These are phyloP conservation scores for Manduca sexta DNA, from an alignment of 1,140 invertebrate genomes.

Conservation along the genomic window DNA sequence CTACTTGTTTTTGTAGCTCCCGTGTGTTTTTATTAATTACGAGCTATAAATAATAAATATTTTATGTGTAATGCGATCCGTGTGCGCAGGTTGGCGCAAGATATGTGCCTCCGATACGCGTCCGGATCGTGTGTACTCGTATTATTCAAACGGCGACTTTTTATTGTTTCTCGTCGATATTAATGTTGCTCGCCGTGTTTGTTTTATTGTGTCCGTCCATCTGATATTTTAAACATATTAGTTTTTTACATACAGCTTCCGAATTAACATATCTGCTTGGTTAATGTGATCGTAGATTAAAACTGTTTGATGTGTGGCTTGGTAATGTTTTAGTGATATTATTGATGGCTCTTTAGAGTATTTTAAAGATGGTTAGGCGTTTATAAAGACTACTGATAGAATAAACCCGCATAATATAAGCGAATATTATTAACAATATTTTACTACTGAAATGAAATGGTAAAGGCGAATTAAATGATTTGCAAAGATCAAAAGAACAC, in stretches of 20 bases:
- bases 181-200: slow-evolving; percentile 22
- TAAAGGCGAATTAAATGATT: no score
- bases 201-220: slow-evolving; percentile 14
- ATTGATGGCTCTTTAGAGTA: no score
- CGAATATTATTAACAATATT: no score
- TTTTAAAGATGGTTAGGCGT: no score
- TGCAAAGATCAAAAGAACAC: no score
- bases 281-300: no score
- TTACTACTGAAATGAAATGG: no score
- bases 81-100: slow-evolving; percentile 30
- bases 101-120: slow-evolving; percentile 46
- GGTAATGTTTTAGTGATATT: no score
- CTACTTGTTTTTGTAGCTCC: slow-evolving; percentile 69
- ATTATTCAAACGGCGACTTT: slow-evolving; percentile 55
- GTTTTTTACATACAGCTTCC: slow-evolving; percentile 16
- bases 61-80: slow-evolving; percentile 67
- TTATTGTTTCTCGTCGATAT: slow-evolving; percentile 49
- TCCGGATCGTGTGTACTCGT: slow-evolving; percentile 35
- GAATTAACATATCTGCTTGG: slow-evolving; percentile 18
- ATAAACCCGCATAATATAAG: no score
- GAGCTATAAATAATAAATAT: slow-evolving; percentile 70
- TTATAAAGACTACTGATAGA: no score
- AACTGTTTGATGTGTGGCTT: no score
- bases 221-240: slow-evolving; percentile 15
- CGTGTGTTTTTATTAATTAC: slow-evolving; percentile 71